Evolutionary conservation across 2,797 vertebrate species (phyloP), one percentile per base, ranked within the genome.

Genomic region (Sebastes kiyomatsui): DNA sequence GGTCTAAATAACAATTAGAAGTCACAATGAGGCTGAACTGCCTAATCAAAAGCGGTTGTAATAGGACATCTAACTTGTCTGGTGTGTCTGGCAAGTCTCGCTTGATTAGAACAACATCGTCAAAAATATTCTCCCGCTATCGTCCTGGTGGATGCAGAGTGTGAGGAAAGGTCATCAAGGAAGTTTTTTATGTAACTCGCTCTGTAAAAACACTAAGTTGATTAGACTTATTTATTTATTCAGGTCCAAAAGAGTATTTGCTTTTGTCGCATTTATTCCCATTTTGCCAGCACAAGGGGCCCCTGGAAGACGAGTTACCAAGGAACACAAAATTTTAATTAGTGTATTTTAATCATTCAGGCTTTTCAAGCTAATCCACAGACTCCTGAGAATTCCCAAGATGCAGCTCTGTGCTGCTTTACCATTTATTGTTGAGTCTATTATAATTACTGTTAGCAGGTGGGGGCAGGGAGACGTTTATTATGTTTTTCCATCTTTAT

Each of bases 331-430:
- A 99, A 99, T 99, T 99, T 99, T 99, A 99, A 99, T 99, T 99
- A 99, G 98, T 99, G 98, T 99, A 99, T 99, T 99, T 99, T 99
- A 99, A 99, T 99, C 98, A 99, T 99, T 99, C 98, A 99, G 98
- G 98, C 98, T 99, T 99, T 99, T 99, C 97, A 96, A 98, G 98
- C 98, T 99, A 99, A 99, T 99, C 98, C 98, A 99, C 98, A 98
- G 97, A 98, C 98, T 98, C 98, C 97, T 97, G 98, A 99, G 98
- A 99, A 99, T 99, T 99, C 98, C 98, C 97, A 97, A 99, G 98
- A 99, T 99, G 98, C 98, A 97, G 97, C 98, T 97, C 97, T 98
- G 97, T 97, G 97, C 98, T 99, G 98, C 98, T 99, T 99, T 99
- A 99, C 98, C 98, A 99, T 99, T 99, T 99, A 99, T 99, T 99